Evolutionary conservation across 1,140 invertebrate genomes (phyloP).

Genomic region (Aradophagus sp.): DNA sequence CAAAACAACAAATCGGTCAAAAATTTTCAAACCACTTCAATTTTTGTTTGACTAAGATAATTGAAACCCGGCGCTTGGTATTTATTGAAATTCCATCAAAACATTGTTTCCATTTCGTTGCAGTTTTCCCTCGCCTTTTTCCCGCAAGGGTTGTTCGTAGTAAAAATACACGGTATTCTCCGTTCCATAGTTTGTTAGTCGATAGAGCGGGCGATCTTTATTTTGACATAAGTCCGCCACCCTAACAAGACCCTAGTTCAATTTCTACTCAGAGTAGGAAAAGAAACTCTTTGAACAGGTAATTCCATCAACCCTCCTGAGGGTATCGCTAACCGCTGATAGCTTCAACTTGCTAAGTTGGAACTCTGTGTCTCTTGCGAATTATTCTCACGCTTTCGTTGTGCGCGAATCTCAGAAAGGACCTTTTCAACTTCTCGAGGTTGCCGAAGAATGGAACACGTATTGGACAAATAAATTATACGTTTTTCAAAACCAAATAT

Average conservation of each 20-base stretch:
- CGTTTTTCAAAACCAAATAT: slow-evolving; percentile 11
- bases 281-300: slow-evolving; percentile 50
- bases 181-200: background rate
- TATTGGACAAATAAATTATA: too few relatives aligned
- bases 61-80: too few relatives aligned
- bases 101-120: too few relatives aligned
- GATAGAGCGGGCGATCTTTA: slow-evolving; percentile 4
- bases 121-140: too few relatives aligned
- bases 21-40: too few relatives aligned
- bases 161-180: background rate
- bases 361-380: slow-evolving; percentile 31
- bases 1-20: too few relatives aligned
- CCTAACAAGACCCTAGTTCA: slow-evolving; percentile 38
- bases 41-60: too few relatives aligned
- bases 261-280: slow-evolving; percentile 26
- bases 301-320: slow-evolving; percentile 45
- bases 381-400: slow-evolving; percentile 38
- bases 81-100: too few relatives aligned
- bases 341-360: slow-evolving; percentile 28
- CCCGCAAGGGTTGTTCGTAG: too few relatives aligned
- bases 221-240: slow-evolving; percentile 23
- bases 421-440: slow-evolving; percentile 9
- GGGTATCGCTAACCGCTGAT: slow-evolving; percentile 45
- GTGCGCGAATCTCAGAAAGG: slow-evolving; percentile 13
- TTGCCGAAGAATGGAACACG: slow-evolving; percentile 12